These are phyloP conservation scores for Oikopleura dioica DNA, from an alignment of 23 tunicate species.

Conservation along the genomic window DNA sequence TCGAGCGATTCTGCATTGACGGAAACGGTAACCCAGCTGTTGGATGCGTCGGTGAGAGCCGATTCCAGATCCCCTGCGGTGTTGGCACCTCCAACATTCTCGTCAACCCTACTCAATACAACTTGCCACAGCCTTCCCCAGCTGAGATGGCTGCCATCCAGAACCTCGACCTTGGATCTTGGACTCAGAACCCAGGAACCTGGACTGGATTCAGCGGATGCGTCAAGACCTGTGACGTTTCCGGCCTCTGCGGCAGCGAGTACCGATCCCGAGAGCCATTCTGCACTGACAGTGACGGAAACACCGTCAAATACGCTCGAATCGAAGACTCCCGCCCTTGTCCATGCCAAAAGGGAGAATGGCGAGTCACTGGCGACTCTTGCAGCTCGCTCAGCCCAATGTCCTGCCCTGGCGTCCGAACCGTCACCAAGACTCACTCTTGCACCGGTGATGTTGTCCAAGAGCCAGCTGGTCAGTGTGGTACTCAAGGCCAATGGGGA, in stretches of 20 bases:
- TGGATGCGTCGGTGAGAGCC: too few species aligned
- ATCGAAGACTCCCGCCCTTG: background rate
- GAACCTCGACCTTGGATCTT: too few species aligned
- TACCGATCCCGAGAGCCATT: background rate
- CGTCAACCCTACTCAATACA: too few species aligned
- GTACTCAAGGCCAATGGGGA: background rate
- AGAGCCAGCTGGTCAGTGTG: background rate
- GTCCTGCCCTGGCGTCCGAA: background rate
- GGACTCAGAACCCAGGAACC: too few species aligned
- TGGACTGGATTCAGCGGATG: too few species aligned
- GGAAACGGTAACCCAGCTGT: too few species aligned
- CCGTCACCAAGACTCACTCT: background rate
- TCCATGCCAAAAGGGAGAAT: background rate
- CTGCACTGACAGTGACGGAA: background rate
- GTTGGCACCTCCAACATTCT: too few species aligned
- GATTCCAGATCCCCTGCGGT: too few species aligned
- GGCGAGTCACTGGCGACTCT: too few species aligned
- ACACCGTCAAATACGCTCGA: background rate
- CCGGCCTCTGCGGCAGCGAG: background rate
- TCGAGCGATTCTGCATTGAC: too few species aligned
- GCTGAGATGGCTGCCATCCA: too few species aligned
- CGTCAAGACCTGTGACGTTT: background rate
- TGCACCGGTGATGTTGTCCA: background rate
- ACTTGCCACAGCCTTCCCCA: too few species aligned
- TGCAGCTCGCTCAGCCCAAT: background rate